phyloP scores from a whole-genome alignment of 2,797 vertebrate genomes.

The Lycodopsis pacificus region DNA sequence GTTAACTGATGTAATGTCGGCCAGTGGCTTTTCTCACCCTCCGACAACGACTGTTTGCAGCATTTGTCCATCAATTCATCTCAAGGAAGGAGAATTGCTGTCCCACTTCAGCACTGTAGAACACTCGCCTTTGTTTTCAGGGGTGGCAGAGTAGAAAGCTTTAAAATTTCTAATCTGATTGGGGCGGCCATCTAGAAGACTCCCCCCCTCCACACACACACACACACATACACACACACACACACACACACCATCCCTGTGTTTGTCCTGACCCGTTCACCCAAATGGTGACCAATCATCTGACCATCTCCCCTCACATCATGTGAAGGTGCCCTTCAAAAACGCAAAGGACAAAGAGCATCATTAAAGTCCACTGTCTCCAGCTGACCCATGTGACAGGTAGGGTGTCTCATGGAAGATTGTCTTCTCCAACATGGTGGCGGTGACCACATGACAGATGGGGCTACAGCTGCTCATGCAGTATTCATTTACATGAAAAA shows the following conservation, averaged over 20 bases:
- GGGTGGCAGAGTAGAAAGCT: conserved; percentile 29
- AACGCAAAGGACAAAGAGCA: background rate
- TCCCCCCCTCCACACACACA: background rate
- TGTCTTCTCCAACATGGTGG: background rate
- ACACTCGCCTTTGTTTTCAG: conserved; percentile 31
- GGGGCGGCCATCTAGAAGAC: conserved; percentile 44
- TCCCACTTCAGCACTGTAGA: background rate
- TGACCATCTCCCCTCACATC: background rate
- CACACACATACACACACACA: background rate
- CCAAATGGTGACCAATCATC: background rate
- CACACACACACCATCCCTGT: background rate
- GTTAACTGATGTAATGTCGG: conserved; percentile 8
- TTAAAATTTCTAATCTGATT: conserved; percentile 50
- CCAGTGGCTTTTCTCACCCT: background rate
- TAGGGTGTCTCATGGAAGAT: too few species aligned
- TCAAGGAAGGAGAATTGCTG: background rate
- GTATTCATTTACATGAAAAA: background rate
- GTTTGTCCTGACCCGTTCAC: background rate
- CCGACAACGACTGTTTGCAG: conserved; percentile 1
- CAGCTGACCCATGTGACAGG: background rate
- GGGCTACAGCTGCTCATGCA: conserved; percentile 1
- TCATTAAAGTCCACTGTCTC: background rate
- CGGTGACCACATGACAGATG: background rate
- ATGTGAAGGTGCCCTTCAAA: background rate
- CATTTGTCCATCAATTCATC: conserved; percentile 11